Base-by-base conservation (phyloP, 1,140 invertebrate genomes). In the Hyles euphorbiae region DNA sequence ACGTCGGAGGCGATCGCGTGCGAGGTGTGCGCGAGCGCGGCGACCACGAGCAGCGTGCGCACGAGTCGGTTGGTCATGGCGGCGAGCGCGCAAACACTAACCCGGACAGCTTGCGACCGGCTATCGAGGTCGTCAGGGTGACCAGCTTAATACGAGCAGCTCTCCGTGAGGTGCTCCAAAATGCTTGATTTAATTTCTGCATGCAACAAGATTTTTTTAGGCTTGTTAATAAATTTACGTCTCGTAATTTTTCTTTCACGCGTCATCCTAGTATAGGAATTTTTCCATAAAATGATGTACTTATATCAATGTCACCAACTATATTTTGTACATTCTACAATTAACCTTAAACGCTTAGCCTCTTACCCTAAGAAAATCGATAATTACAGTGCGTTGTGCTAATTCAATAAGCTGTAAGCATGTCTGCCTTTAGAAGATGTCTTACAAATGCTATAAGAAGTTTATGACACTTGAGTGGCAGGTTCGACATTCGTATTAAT, bases 1-100 rank as follows among this genome's bases (percentile, higher is more conserved):
- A 92, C 88, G 51, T 93, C 91, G 53, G 91, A 89, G 5, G 93
- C 82, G 22, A 91, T 55, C 5, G 84, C 85, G 59, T 53, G 79
- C 53, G 69, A 67, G 11, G 47, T 72, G 51, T 56, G 54, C 57
- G 69, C 67, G 55, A 83, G 34, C 46, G 61, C 65, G 12, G 67
- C 49, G 22, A 81, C 50, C 68, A 72, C 69, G 60, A 83, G 58
- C 40, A 81, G 53, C 57, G 58, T 61, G 64, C 72, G 65, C 76
- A 67, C 60, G 60, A 68, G 59, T 61, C 70, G 73, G 58, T 64
- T 78, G 70, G 67, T 56, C 82, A 87, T 87, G 75, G 58, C 74
- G 75, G 65, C 74, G 74, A 73, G 64, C 74, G 67, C 70, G 63
- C 71, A 69, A 66, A 63, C 76, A 85, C 83, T 85, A 79, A 67